A percentile compares a stretch with the other conserved stretches of the same genome.
Evolutionary conservation across 2,797 vertebrate genomes (phyloP).

Genomic region (Leucoraja ocellata): DNA sequence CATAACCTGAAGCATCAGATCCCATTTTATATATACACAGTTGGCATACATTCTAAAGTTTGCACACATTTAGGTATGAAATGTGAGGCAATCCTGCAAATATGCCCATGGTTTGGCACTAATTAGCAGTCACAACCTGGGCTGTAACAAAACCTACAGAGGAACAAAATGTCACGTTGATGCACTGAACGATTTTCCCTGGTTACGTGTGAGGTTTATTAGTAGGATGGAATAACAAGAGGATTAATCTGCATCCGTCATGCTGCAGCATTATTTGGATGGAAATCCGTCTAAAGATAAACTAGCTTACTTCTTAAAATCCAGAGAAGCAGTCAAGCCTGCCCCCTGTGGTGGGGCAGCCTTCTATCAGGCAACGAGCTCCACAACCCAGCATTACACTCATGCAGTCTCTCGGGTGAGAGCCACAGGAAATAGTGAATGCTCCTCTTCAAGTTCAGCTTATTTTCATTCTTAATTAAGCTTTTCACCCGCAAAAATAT

Average conservation of each 20-base stretch:
- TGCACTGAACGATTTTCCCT: neutral
- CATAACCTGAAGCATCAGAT: neutral
- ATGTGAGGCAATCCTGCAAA: neutral
- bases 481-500: slow-evolving; percentile 13
- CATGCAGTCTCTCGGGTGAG: neutral
- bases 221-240: slow-evolving; percentile 9
- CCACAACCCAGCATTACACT: neutral
- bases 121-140: neutral
- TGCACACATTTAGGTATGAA: neutral
- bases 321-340: neutral
- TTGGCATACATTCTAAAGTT: neutral
- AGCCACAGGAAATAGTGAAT: neutral
- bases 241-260: neutral
- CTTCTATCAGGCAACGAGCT: neutral
- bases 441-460: neutral
- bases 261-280: neutral
- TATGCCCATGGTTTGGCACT: neutral
- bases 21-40: neutral
- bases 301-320: neutral
- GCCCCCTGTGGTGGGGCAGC: neutral
- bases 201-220: neutral
- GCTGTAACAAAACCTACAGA: slow-evolving; percentile 1
- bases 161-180: slow-evolving; percentile 9
- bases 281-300: neutral
- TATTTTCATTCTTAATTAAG: neutral